These are phyloP conservation scores for Tichodroma muraria DNA, from an alignment of 2,113 vertebrate species.

Conservation along the genomic window DNA sequence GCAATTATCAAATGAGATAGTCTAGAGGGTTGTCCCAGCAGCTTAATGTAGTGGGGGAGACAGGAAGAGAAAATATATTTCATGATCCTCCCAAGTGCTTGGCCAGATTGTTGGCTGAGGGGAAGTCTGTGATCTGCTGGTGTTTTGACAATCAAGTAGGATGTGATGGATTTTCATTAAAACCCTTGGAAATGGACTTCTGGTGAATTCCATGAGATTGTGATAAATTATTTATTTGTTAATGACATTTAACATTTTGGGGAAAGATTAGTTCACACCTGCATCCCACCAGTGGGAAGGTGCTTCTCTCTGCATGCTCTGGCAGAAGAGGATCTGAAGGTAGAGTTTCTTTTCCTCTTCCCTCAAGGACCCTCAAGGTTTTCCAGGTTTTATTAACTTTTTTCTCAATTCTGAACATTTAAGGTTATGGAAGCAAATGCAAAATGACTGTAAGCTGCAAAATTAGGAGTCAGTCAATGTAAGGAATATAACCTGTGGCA, in stretches of 20 bases:
- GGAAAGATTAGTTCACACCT: not conserved
- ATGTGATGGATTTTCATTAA: not conserved
- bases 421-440: not conserved
- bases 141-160: not conserved
- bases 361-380: not conserved
- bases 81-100: not conserved
- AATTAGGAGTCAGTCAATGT: not conserved
- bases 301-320: not conserved
- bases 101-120: not conserved
- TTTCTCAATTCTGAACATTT: not conserved
- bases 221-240: not conserved
- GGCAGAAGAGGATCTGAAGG: not conserved
- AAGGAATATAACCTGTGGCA: not conserved
- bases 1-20: not conserved
- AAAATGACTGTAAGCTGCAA: not conserved
- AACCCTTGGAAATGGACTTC: not conserved
- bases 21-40: not conserved
- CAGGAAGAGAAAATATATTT: not conserved
- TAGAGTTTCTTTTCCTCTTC: not conserved
- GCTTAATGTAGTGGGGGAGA: not conserved
- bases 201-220: not conserved
- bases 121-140: not conserved
- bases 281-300: not conserved
- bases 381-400: not conserved
- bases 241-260: not conserved